Evolutionary conservation across 2,797 vertebrate genomes (phyloP), one percentile per base, ranked within the genome.

Genomic region (Enteromius afrohamiltoni): DNA sequence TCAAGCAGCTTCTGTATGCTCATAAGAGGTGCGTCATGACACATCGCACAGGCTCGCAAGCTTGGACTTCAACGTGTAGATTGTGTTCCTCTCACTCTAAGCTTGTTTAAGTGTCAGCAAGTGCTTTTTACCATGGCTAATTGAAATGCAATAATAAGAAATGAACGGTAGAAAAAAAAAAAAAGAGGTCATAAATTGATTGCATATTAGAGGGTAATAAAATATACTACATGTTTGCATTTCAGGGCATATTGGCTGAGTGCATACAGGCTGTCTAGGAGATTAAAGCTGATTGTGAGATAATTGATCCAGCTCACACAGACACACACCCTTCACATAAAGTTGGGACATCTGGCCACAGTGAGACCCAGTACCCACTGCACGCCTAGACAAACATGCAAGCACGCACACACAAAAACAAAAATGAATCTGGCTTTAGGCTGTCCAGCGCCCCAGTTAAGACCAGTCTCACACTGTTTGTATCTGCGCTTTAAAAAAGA

Each of bases 281-380:
- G 58, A 86, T 86, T 86, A 82, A 84, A 70, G 83, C 83, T 87
- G 76, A 85, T 85, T 85, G 80, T 29, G 83, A 49, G 83, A 83
- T 84, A 87, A 87, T 76, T 87, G 83, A 87, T 82, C 80, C 14
- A 45, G 69, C 75, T 45, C 45, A 40, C 67, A 53, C 23, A 70
- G 42, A 34, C 51, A 51, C 75, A 81, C 68, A 84, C 58, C 60
- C 67, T 68, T 74, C 19, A 71, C 58, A 58, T 70, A 78, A 82
- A 86, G 79, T 55, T 78, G 79, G 68, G 68, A 83, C 77, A 83
- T 86, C 85, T 80, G 65, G 82, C 55, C 65, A 77, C 45, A 45
- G 69, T 45, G 77, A 29, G 51, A 60, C 51, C 45, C 13, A 21
- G 70, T 62, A 55, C 40, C 16, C 82, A 74, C 34, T 17, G 58